These are phyloP conservation scores for human DNA, from an alignment of 2,113 vertebrate genomes.

Conservation along the genomic window GRCh38 chr9:17804501-17805000, in stretches of 20 bases:
- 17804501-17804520: background rate
- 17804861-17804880: background rate
- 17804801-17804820: background rate
- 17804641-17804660: background rate
- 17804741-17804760: background rate
- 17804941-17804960: slow-evolving; percentile 21
- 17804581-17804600: background rate
- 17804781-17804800: background rate
- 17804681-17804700: background rate
- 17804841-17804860: slow-evolving; percentile 8
- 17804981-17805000: background rate
- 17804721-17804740: background rate
- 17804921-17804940: background rate
- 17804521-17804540: background rate
- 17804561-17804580: accelerated
- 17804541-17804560: background rate
- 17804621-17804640: background rate
- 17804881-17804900: background rate
- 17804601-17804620: background rate
- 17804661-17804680: background rate
- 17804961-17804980: background rate
- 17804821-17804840: background rate
- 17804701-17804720: background rate
- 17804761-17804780: background rate
- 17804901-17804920: background rate